A percentile compares a stretch with the other conserved stretches of the same genome.
Evolutionary conservation across 2,113 vertebrate genomes (phyloP).

Genomic region (Mungos mungo): DNA sequence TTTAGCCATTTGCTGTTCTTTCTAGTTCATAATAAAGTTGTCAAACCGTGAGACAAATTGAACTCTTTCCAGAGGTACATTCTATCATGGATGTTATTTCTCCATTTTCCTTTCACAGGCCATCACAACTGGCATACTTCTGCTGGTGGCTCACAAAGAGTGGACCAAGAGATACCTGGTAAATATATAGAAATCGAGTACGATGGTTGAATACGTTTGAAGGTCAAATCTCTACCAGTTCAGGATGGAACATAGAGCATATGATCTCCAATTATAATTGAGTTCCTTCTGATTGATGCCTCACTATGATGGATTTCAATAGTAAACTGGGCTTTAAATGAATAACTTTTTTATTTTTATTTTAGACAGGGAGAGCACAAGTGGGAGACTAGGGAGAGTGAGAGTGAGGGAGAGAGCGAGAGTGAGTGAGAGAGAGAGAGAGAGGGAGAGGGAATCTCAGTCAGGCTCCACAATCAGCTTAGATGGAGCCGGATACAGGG

Average conservation of each 20-base stretch:
- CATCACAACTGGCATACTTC: constrained; percentile 69
- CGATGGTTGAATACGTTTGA: neutral
- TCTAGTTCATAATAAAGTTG: constrained; percentile 39
- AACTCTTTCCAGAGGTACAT: neutral
- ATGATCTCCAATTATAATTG: neutral
- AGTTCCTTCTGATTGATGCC: neutral
- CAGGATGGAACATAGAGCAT: neutral
- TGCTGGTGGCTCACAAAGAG: constrained; percentile 70
- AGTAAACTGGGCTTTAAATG: neutral
- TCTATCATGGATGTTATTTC: neutral
- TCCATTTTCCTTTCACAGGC: constrained; percentile 68
- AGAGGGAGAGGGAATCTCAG: too few relatives aligned
- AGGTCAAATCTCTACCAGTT: neutral
- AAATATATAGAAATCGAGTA: neutral
- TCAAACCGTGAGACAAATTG: constrained; percentile 33
- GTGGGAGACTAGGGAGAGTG: too few relatives aligned
- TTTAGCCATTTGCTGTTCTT: constrained; percentile 30
- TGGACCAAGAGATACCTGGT: constrained; percentile 77
- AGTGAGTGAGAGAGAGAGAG: too few relatives aligned
- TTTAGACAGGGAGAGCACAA: too few relatives aligned
- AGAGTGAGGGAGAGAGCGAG: too few relatives aligned
- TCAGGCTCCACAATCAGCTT: too few relatives aligned
- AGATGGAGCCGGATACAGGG: too few relatives aligned
- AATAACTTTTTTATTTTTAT: neutral
- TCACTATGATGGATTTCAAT: neutral